phyloP scores from a whole-genome alignment of 2,888 invertebrate species.

The Eupithecia insigniata region DNA sequence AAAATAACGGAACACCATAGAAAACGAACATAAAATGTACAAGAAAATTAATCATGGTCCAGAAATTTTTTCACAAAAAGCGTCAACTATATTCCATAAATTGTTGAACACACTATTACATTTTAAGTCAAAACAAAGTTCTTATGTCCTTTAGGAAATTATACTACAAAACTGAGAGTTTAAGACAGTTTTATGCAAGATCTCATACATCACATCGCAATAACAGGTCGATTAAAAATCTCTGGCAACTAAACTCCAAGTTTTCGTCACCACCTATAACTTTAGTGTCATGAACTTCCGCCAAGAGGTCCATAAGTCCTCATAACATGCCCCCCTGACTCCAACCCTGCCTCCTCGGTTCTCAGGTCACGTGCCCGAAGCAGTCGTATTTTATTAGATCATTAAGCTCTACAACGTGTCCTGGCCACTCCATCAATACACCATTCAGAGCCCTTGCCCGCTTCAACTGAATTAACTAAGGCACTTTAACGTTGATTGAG shows the following conservation, averaged over 20 bases:
- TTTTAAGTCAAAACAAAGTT: background rate
- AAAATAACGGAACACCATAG: no score
- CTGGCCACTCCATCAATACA: constrained; percentile 60
- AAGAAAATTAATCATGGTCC: no score
- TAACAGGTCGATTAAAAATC: background rate
- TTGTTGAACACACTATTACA: background rate
- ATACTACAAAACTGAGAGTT: background rate
- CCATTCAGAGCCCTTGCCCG: constrained; percentile 50
- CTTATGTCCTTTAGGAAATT: background rate
- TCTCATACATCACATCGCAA: no score
- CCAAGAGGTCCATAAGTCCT: background rate
- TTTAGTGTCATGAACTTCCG: background rate
- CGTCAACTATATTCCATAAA: background rate
- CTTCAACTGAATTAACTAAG: constrained; percentile 45
- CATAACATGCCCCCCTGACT: constrained; percentile 14
- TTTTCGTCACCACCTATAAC: background rate
- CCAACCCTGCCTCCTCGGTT: constrained; percentile 41
- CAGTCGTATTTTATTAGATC: constrained; percentile 71
- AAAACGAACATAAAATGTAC: no score
- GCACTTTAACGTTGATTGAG: constrained; percentile 24
- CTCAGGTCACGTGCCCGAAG: constrained; percentile 56
- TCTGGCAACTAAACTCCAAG: background rate
- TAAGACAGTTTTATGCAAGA: background rate
- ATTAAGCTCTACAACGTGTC: constrained; percentile 65
- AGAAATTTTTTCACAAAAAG: background rate